Evolutionary conservation across 2,113 vertebrate species (phyloP).

Genomic region (Poecilia latipinna): DNA sequence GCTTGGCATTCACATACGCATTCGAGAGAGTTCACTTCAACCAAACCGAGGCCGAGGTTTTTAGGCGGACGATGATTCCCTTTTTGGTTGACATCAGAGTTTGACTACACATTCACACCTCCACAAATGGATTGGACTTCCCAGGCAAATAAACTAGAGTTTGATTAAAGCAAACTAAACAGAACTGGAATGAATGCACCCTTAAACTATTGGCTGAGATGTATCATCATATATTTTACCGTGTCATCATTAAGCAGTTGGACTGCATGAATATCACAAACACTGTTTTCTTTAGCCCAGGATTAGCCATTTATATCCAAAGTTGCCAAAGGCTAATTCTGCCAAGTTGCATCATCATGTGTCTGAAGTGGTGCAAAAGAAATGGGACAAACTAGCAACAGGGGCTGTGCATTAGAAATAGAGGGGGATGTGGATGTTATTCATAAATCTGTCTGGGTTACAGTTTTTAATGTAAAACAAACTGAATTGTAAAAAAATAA

Average conservation of each 20-base stretch:
- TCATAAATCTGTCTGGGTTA: not conserved
- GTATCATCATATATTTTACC: not conserved
- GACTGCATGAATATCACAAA: not conserved
- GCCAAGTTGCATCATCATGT: conserved; percentile 5
- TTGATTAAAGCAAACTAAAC: too few relatives aligned
- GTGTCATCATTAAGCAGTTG: not conserved
- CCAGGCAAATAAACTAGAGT: too few relatives aligned
- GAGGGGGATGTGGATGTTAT: not conserved
- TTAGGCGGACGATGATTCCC: too few relatives aligned
- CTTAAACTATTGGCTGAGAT: not conserved
- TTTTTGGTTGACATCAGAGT: too few relatives aligned
- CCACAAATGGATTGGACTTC: too few relatives aligned
- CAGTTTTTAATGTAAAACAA: too few relatives aligned
- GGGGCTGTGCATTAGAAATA: not conserved
- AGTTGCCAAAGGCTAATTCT: not conserved
- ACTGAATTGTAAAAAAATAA: not conserved
- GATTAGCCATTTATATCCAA: conserved; percentile 1
- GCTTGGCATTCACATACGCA: too few relatives aligned
- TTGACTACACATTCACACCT: too few relatives aligned
- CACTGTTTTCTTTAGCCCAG: not conserved
- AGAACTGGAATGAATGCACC: too few relatives aligned
- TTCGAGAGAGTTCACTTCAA: too few relatives aligned
- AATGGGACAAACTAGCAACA: not conserved
- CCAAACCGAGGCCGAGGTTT: too few relatives aligned
- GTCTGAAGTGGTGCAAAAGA: not conserved